phyloP scores from a whole-genome alignment of 2,797 vertebrate genomes.

The Pangasius mekongensis region DNA sequence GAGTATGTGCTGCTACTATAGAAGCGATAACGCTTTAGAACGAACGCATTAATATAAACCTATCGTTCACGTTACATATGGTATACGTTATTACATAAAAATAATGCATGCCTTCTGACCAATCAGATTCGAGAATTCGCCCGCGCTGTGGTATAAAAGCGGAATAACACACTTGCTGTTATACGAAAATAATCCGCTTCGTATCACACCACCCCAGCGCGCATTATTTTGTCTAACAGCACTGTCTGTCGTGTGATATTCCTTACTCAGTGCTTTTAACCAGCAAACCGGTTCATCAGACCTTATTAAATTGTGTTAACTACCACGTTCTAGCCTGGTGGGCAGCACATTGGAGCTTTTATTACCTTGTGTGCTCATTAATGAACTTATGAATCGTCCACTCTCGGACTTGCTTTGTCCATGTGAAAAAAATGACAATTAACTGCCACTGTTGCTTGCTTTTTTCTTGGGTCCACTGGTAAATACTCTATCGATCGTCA shows the following conservation, averaged over 20 bases:
- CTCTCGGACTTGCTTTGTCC: not conserved
- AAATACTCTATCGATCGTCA: not conserved
- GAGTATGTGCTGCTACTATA: too few relatives aligned
- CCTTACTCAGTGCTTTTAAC: not conserved
- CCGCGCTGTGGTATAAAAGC: not conserved
- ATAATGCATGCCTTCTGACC: not conserved
- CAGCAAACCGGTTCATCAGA: not conserved
- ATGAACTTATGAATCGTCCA: not conserved
- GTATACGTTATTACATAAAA: not conserved
- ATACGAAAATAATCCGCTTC: not conserved
- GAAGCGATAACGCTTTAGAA: not conserved
- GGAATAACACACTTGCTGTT: not conserved
- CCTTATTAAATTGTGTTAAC: not conserved
- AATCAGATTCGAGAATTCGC: not conserved
- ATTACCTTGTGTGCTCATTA: not conserved
- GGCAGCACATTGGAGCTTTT: not conserved
- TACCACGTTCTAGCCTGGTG: not conserved
- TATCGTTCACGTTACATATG: not conserved
- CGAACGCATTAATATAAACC: not conserved
- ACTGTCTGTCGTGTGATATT: not conserved
- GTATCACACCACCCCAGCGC: not conserved
- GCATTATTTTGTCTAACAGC: not conserved
- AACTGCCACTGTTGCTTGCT: not conserved
- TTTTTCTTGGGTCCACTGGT: not conserved
- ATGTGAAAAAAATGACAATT: not conserved